Evolutionary conservation across 2,113 vertebrate species (phyloP), one percentile per base, ranked within the genome.

Genomic region (Mormyrus lacerda): DNA sequence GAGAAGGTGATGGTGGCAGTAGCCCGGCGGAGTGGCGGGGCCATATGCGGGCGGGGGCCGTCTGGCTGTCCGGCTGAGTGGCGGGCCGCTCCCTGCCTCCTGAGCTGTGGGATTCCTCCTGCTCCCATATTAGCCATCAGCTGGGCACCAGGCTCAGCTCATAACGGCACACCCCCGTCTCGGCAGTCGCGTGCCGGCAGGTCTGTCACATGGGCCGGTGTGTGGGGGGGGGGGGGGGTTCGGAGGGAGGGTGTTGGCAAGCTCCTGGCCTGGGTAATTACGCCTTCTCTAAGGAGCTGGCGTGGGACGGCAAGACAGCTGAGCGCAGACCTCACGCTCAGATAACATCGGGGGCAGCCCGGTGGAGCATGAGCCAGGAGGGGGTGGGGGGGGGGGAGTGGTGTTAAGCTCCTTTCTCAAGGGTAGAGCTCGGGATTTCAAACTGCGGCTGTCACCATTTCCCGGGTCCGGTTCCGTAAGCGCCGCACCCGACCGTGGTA

Each of bases 211-310:
- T 88, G 90, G 91, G 91, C 92, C 91, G 92, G 92, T 90, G 89
- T 92, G 90, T 89, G 83, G 73, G 92, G 91, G 58, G 39, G 79
- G 76, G 87, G 91, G 92, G 91, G n/a, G n/a, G n/a, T n/a, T n/a
- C 0, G 17, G 3, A 53, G 17, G 90, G 89, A 89, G 85, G 88
- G 93, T 93, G 94, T 91, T 90, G 92, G 90, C 93, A 93, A 94
- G 95, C 93, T 93, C 93, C 94, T 94, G 93, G 93, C 92, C 93
- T 31, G 93, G 92, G 94, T 96, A 96, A 96, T 96, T 96, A 94
- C 94, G 95, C 94, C 94, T 94, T 95, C 92, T 91, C 91, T 93
- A 87, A 93, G 93, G 94, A 90, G 93, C 93, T 93, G 90, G 92
- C 58, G 91, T 93, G 95, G 94, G 95, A 93, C 94, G 8, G 82